phyloP scores from a whole-genome alignment of 2,888 invertebrate species.

The Chloromyia formosa region DNA sequence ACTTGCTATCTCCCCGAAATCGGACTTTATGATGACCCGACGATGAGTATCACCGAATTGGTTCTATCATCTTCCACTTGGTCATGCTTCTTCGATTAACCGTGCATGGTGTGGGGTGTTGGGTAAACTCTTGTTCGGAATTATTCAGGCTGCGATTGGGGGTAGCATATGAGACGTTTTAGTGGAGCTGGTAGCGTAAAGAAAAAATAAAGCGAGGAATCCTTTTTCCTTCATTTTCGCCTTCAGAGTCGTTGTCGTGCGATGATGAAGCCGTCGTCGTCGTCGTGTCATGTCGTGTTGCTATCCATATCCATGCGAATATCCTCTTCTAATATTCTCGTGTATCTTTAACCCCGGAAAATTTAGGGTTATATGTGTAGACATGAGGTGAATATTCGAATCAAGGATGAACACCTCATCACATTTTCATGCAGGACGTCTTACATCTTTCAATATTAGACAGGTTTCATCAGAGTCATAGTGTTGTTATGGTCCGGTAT shows the following conservation, averaged over 20 bases:
- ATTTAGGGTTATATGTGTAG: slow-evolving; percentile 44
- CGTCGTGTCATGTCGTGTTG: no score
- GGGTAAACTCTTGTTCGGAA: neutral
- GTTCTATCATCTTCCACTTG: slow-evolving; percentile 42
- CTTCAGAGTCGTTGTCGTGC: neutral
- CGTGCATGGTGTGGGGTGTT: slow-evolving; percentile 16
- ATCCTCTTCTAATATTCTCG: slow-evolving; percentile 32
- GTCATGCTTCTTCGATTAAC: slow-evolving; percentile 48
- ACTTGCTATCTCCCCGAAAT: neutral
- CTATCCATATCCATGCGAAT: slow-evolving; percentile 7
- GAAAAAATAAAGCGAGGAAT: slow-evolving; percentile 10
- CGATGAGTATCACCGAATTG: slow-evolving; percentile 33
- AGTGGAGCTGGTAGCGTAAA: neutral
- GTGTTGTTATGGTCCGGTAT: neutral
- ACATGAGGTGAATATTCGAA: slow-evolving; percentile 43
- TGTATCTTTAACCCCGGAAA: slow-evolving; percentile 39
- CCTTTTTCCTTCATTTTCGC: slow-evolving; percentile 31
- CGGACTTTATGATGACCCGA: slow-evolving; percentile 17
- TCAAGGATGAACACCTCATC: slow-evolving; percentile 48
- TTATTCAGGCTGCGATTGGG: neutral
- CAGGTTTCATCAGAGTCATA: slow-evolving; percentile 49
- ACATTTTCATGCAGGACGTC: slow-evolving; percentile 49
- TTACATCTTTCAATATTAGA: slow-evolving; percentile 47
- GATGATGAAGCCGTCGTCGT: slow-evolving; percentile 15
- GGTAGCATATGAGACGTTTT: slow-evolving; percentile 9